Percentiles rank a stretch among this genome's conserved stretches.
Evolutionary conservation across 2,113 vertebrate genomes (phyloP).

Genomic region (Notothenia coriiceps): DNA sequence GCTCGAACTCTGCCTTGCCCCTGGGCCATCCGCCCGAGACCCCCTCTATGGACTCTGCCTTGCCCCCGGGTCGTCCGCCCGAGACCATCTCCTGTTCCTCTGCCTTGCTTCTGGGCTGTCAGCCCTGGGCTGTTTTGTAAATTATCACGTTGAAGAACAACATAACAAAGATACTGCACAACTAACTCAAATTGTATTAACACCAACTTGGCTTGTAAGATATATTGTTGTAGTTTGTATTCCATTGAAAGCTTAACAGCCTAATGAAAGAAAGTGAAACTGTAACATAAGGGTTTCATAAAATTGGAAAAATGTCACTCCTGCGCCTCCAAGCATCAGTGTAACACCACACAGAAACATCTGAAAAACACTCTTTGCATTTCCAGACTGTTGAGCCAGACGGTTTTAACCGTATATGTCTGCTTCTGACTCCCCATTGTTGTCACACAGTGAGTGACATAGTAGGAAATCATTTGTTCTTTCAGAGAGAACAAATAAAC

Average conservation of each 20-base stretch:
- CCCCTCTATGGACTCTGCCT: too few relatives aligned
- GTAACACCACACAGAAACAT: not conserved
- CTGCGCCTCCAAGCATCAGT: not conserved
- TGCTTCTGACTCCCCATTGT: conserved; percentile 8
- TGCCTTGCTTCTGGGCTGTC: too few relatives aligned
- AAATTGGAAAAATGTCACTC: not conserved
- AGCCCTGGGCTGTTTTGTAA: too few relatives aligned
- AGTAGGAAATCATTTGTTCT: conserved; percentile 15
- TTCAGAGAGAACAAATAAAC: conserved; percentile 11
- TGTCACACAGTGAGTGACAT: not conserved
- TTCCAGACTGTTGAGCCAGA: conserved; percentile 30
- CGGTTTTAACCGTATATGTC: not conserved
- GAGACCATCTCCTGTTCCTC: too few relatives aligned
- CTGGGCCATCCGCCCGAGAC: too few relatives aligned
- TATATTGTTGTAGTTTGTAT: not conserved
- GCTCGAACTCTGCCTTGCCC: too few relatives aligned
- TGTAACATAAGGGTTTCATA: not conserved
- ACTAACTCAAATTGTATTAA: not conserved
- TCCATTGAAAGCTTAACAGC: not conserved
- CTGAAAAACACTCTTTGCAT: conserved; percentile 24
- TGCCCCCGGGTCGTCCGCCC: too few relatives aligned
- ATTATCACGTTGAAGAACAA: not conserved
- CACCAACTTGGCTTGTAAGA: too few relatives aligned
- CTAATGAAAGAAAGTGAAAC: not conserved
- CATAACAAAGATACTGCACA: not conserved